A percentile compares a stretch with the other conserved stretches of the same genome.
Conservation (phyloP, 2,113 vertebrate species). For the Melospiza georgiana region DNA sequence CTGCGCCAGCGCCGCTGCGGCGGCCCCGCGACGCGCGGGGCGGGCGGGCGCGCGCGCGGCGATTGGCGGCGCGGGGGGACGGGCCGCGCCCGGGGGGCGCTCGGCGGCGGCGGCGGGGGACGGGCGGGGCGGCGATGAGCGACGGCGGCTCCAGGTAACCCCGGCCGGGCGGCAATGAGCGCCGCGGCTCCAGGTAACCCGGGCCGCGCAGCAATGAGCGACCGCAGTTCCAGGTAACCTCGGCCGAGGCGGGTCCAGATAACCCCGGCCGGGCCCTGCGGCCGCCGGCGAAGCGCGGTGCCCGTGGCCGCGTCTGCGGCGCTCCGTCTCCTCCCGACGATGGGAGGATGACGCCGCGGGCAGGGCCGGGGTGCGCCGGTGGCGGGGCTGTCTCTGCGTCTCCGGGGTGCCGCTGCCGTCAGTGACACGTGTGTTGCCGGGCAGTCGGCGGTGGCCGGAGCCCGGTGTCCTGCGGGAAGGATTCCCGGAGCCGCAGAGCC, state of each 20-base stretch:
- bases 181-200: background rate
- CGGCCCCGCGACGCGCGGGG: no score
- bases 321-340: background rate
- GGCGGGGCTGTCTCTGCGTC: background rate
- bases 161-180: background rate
- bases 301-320: background rate
- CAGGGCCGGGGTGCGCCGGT: background rate
- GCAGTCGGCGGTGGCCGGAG: background rate
- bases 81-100: no score
- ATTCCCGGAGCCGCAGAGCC: background rate
- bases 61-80: no score
- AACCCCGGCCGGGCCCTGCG: background rate
- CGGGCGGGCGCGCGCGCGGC: no score
- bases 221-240: background rate
- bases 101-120: background rate
- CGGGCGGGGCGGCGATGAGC: background rate
- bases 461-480: background rate
- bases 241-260: background rate
- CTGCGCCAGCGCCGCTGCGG: background rate
- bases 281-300: background rate
- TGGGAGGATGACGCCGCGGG: background rate
- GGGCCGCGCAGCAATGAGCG: background rate
- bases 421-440: background rate
- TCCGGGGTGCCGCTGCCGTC: background rate
- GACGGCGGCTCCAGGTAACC: background rate